Evolutionary conservation across 2,888 invertebrate species (phyloP), one percentile per base, ranked within the genome.

Genomic region (Argyresthia albistria): DNA sequence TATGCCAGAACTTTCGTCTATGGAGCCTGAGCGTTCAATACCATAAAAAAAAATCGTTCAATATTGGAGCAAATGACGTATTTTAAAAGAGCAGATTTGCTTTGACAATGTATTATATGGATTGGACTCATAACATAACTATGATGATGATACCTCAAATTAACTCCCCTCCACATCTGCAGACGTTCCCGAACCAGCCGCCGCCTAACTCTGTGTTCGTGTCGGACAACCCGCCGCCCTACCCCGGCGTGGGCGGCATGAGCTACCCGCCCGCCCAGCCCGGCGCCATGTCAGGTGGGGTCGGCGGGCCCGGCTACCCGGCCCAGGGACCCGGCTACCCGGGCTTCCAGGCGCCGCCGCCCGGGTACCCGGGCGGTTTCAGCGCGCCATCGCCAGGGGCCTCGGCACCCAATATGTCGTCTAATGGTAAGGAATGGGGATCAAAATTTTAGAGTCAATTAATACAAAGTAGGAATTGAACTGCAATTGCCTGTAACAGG

Each of bases 161-260:
- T 2, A 25, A n/a, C 39, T 11, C 39, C 39, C n/a, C 39, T 39
- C 10, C 7, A n/a, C n/a, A 9, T 10, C 55, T 58, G 0, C 72
- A 91, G 76, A 89, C 90, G 1, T 93, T 93, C 72, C 91, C 91
- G 0, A 90, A 91, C 64, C 91, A 90, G 52, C 93, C 93, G 10
- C 91, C 92, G 74, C 92, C 93, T 36, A 94, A 95, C 76, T 92
- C 93, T 16, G 97, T 98, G 35, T 98, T 92, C 76, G 95, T 96
- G 89, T 94, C 94, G 47, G 94, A 95, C 74, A 94, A 92, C 73
- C 97, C 98, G 35, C 97, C 97, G 48, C 98, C 98, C 2, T 98
- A 98, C 81, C 97, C 97, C 12, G 98, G 98, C 54, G 93, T 98
- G 57, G 62, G 58, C 39, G 83, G 82, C 45, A 64, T 59, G 1